A percentile compares a stretch with the other conserved stretches of the same genome.
These are phyloP conservation scores for Bothrops alternatus DNA, from an alignment of 2,797 vertebrate species.

Conservation along the genomic window DNA sequence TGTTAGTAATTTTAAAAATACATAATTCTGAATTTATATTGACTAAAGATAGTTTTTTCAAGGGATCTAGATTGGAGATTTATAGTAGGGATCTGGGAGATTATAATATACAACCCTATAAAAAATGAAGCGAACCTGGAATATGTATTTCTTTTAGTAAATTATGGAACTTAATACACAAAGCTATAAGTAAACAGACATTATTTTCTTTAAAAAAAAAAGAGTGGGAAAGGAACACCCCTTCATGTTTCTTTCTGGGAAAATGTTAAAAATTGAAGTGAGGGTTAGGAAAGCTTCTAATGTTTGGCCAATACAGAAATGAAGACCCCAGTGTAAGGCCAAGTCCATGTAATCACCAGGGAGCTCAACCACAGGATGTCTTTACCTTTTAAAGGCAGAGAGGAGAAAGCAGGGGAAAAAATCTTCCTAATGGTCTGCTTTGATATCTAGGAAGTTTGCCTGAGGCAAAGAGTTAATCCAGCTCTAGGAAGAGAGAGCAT, in stretches of 20 bases:
- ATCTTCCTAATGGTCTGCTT: constrained; percentile 90
- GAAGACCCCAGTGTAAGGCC: constrained; percentile 35
- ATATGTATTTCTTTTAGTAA: constrained; percentile 22
- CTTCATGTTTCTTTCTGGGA: background rate
- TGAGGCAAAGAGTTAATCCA: constrained; percentile 93
- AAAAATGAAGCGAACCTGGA: constrained; percentile 16
- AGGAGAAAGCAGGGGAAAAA: constrained; percentile 79
- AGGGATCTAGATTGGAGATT: constrained; percentile 1
- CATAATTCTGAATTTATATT: constrained; percentile 1
- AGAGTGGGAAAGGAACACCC: background rate
- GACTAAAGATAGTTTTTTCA: background rate
- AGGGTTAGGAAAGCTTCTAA: background rate
- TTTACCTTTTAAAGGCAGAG: constrained; percentile 12
- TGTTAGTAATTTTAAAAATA: background rate
- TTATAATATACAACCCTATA: constrained; percentile 31
- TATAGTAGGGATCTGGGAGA: background rate
- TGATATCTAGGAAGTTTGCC: constrained; percentile 90
- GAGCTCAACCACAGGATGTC: background rate
- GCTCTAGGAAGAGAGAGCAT: constrained; percentile 93
- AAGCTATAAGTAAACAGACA: constrained; percentile 31
- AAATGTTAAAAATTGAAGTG: background rate
- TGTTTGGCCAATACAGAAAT: constrained; percentile 22
- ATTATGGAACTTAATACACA: constrained; percentile 20
- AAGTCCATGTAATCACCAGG: constrained; percentile 32
- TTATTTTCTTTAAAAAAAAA: background rate